phyloP scores from a whole-genome alignment of 2,113 vertebrate species.

The Pseudorectes ferrugineus region DNA sequence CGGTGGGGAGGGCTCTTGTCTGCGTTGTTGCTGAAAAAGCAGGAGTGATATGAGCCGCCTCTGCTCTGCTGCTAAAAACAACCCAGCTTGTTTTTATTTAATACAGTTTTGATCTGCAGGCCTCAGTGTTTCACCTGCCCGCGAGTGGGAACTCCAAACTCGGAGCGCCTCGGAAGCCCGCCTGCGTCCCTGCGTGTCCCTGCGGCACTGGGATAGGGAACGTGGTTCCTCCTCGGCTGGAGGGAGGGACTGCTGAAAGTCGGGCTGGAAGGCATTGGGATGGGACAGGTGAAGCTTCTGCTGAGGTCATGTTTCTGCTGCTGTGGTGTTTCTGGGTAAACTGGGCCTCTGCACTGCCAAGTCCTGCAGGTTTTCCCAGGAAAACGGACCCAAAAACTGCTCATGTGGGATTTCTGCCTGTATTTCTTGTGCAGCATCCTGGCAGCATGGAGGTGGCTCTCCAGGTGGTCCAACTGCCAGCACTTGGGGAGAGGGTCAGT shows the following conservation, averaged over 20 bases:
- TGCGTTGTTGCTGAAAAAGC: slow-evolving; percentile 22
- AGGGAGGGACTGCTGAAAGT: background rate
- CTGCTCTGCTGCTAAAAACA: slow-evolving; percentile 53
- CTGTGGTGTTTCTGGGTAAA: background rate
- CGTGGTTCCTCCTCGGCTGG: background rate
- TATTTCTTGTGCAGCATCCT: background rate
- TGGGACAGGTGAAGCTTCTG: background rate
- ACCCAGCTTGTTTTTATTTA: slow-evolving; percentile 21
- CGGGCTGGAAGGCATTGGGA: background rate
- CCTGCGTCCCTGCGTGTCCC: background rate
- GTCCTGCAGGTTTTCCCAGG: background rate
- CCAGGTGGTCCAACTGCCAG: background rate
- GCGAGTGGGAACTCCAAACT: background rate
- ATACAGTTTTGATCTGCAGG: slow-evolving; percentile 7
- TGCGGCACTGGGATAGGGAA: background rate
- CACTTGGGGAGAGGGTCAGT: fast-evolving
- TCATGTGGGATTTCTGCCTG: background rate
- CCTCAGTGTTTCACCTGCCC: slow-evolving; percentile 37
- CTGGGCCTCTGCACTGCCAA: background rate
- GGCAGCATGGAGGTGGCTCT: background rate
- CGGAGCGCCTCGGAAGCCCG: background rate
- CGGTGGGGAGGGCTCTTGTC: background rate
- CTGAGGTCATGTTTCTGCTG: background rate
- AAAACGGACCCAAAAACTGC: background rate
- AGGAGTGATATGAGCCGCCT: slow-evolving; percentile 38